phyloP scores from a whole-genome alignment of 1,140 invertebrate genomes.

The Coenobita brevimanus region DNA sequence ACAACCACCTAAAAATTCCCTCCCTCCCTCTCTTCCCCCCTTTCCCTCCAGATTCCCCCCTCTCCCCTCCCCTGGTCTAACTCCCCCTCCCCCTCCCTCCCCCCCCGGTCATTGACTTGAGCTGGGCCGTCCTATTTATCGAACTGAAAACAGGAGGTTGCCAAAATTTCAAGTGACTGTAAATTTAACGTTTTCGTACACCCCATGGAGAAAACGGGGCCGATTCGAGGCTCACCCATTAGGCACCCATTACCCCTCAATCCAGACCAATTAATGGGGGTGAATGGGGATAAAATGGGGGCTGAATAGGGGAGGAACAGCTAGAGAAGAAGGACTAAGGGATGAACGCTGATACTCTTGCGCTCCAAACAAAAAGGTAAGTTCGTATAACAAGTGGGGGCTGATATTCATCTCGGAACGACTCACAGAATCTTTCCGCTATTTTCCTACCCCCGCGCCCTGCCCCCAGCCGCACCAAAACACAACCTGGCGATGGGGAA shows the following conservation, averaged over 20 bases:
- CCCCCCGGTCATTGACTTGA: slow-evolving; percentile 62
- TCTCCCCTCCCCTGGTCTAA: neutral
- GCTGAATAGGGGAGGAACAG: neutral
- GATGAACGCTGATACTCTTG: slow-evolving; percentile 18
- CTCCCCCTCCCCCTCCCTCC: neutral
- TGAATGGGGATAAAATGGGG: neutral
- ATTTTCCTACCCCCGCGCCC: neutral
- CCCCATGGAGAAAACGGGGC: neutral
- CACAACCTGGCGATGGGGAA: neutral
- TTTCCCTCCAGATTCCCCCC: neutral
- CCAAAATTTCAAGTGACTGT: slow-evolving; percentile 49
- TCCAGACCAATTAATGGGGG: neutral
- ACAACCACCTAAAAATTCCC: neutral
- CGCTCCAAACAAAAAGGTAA: slow-evolving; percentile 60
- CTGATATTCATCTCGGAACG: slow-evolving; percentile 46
- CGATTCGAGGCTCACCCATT: neutral
- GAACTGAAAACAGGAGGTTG: slow-evolving; percentile 61
- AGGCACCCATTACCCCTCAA: too few species aligned
- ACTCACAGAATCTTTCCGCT: neutral
- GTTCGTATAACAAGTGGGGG: slow-evolving; percentile 56
- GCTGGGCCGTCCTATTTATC: slow-evolving; percentile 62
- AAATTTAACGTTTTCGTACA: slow-evolving; percentile 46
- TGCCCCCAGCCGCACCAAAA: neutral
- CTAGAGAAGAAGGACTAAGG: neutral
- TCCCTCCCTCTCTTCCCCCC: neutral